Conservation (phyloP, 2,888 invertebrate genomes). For the Lasioglossum morio region DNA sequence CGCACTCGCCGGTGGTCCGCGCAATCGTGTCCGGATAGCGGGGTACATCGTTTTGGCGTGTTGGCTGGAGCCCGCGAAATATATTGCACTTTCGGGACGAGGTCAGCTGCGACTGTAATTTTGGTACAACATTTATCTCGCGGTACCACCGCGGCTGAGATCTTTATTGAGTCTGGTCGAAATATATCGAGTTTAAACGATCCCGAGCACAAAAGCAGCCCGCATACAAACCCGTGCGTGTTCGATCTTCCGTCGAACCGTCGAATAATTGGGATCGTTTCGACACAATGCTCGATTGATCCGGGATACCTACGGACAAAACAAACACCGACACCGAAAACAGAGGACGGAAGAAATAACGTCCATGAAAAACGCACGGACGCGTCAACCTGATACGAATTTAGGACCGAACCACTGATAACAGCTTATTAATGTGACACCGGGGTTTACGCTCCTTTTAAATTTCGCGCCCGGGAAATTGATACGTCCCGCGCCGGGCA, state of each 20-base stretch:
- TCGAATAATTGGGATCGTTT: conserved; percentile 55
- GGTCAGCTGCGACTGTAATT: conserved; percentile 77
- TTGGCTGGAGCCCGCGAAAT: conserved; percentile 67
- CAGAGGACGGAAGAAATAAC: conserved; percentile 1
- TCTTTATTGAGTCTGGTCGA: conserved; percentile 71
- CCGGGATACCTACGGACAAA: not conserved
- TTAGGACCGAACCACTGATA: not conserved
- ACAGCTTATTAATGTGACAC: conserved; percentile 8
- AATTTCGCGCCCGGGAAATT: conserved; percentile 9
- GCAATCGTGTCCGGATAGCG: conserved; percentile 64
- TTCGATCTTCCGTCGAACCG: conserved; percentile 52
- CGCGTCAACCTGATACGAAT: not conserved
- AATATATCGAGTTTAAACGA: conserved; percentile 69
- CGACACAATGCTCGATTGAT: conserved; percentile 47
- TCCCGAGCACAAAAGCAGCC: conserved; percentile 52
- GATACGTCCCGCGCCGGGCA: not conserved
- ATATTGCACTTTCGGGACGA: conserved; percentile 78
- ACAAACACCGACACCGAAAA: not conserved
- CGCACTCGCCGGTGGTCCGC: conserved; percentile 20
- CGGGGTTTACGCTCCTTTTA: not conserved
- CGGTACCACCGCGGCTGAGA: conserved; percentile 70
- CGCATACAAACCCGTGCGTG: conserved; percentile 10
- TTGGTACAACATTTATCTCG: conserved; percentile 73
- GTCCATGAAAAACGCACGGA: conserved; percentile 7
- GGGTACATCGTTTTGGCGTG: conserved; percentile 70